Evolutionary conservation across 2,888 invertebrate species (phyloP).

Genomic region (Pseudococcus jackbeardsleyi): DNA sequence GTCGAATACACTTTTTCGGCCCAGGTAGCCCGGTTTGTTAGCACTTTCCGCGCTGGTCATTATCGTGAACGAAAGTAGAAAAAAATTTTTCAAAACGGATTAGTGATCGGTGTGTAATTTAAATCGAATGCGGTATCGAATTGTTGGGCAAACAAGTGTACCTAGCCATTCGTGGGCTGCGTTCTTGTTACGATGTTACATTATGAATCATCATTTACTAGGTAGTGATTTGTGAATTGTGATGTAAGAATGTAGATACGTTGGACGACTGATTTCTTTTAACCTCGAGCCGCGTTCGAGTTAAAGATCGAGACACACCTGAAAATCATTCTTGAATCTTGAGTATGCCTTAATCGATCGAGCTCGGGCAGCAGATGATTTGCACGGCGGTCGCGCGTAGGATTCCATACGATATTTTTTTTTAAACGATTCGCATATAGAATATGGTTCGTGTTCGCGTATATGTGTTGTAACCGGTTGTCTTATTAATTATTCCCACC

Average conservation of each 20-base stretch:
- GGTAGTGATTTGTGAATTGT: constrained; percentile 14
- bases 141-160: neutral
- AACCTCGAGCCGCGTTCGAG: neutral
- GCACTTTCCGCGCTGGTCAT: neutral
- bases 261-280: neutral
- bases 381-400: neutral
- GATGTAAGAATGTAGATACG: neutral
- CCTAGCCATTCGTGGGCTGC: neutral
- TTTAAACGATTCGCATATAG: constrained; percentile 28
- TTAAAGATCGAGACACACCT: neutral
- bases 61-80: constrained; percentile 10
- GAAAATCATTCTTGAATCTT: neutral
- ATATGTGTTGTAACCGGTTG: constrained; percentile 60
- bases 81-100: neutral
- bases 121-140: neutral
- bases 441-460: neutral
- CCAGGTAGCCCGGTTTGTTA: neutral
- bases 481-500: constrained; percentile 54
- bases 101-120: neutral
- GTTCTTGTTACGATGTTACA: neutral
- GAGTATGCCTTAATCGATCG: neutral
- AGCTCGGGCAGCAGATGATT: neutral
- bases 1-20: neutral
- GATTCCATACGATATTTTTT: neutral
- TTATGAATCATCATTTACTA: constrained; percentile 20